These are phyloP conservation scores for Drosophila truncata DNA, from an alignment of 1,140 invertebrate genomes.

Conservation along the genomic window DNA sequence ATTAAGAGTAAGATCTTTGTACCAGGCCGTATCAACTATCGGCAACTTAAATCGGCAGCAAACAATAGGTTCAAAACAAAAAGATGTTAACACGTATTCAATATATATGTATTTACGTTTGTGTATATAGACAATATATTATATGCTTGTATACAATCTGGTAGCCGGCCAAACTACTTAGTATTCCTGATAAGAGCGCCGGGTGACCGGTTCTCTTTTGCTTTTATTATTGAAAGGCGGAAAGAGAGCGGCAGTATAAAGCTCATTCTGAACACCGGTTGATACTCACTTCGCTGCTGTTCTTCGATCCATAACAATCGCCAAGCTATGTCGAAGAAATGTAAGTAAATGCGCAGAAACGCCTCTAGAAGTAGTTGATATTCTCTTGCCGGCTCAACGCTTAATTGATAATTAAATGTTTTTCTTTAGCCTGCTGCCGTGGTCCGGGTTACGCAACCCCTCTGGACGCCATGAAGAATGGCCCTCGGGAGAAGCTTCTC, in stretches of 20 bases:
- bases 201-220: slow-evolving; percentile 20
- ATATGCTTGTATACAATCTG: not conserved
- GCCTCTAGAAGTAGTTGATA: slow-evolving; percentile 3
- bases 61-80: not conserved
- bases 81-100: not conserved
- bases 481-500: slow-evolving; percentile 93
- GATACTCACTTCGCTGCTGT: slow-evolving; percentile 35
- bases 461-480: slow-evolving; percentile 92
- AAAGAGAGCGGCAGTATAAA: slow-evolving; percentile 40
- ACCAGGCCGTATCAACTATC: slow-evolving; percentile 9
- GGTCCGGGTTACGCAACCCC: slow-evolving; percentile 93
- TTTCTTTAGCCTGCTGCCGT: slow-evolving; percentile 80
- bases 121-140: not conserved
- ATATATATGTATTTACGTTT: not conserved
- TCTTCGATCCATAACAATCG: slow-evolving; percentile 44
- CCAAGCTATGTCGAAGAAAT: slow-evolving; percentile 56
- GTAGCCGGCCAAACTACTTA: slow-evolving; percentile 2
- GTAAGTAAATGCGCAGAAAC: slow-evolving; percentile 27
- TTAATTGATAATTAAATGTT: slow-evolving; percentile 31
- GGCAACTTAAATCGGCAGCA: not conserved
- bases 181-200: slow-evolving; percentile 31
- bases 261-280: slow-evolving; percentile 8
- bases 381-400: not conserved
- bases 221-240: not conserved
- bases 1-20: not conserved